Conservation (phyloP, 2,888 invertebrate species). For the Epistrophe eligans region DNA sequence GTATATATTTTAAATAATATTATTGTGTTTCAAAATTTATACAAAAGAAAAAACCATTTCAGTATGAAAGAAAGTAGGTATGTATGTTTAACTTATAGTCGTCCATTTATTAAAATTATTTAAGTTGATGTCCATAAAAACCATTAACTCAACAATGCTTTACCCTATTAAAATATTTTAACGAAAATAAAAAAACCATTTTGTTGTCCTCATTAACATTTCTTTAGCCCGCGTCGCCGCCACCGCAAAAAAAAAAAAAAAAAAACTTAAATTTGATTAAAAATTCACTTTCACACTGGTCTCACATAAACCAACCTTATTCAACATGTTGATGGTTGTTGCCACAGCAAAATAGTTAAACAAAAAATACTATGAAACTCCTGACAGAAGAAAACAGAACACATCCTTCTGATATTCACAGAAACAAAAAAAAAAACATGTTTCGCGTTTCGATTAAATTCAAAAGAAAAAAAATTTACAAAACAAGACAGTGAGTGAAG, state of each 20-base stretch:
- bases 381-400: slow-evolving; percentile 23
- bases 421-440: slow-evolving; percentile 24
- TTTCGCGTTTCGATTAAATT: slow-evolving; percentile 43
- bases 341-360: slow-evolving; percentile 3
- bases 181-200: slow-evolving; percentile 9
- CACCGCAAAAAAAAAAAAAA: slow-evolving; percentile 29
- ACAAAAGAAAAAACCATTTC: no score
- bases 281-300: slow-evolving; percentile 25
- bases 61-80: no score
- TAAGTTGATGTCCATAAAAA: background rate
- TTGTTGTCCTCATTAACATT: slow-evolving; percentile 67
- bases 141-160: background rate
- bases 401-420: slow-evolving; percentile 8
- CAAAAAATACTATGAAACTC: background rate
- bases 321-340: slow-evolving; percentile 19
- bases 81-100: no score
- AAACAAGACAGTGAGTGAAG: slow-evolving; percentile 54
- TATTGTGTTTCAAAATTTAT: no score
- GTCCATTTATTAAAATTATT: no score
- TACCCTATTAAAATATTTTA: background rate
- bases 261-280: slow-evolving; percentile 74
- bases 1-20: no score
- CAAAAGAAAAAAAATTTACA: slow-evolving; percentile 38
- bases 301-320: background rate
- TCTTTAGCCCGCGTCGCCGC: slow-evolving; percentile 34